A percentile compares a stretch with the other conserved stretches of the same genome.
Conservation (phyloP, 2,113 vertebrate species). For the Ciconia stormi region DNA sequence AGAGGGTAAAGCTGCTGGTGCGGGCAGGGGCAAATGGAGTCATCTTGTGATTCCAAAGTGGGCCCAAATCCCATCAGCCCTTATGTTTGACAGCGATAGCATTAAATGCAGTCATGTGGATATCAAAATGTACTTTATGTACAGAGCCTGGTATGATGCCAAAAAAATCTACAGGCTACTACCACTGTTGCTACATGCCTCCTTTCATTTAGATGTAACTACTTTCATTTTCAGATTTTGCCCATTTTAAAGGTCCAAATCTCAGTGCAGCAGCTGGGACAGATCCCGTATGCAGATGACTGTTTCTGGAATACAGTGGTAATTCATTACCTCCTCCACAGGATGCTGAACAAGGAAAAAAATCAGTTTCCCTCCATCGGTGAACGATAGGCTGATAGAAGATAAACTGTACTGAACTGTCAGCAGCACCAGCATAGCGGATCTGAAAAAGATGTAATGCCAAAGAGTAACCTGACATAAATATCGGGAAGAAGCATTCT, state of each 20-base stretch:
- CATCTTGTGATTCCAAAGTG: neutral
- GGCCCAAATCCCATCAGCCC: neutral
- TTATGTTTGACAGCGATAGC: neutral
- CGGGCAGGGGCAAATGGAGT: neutral
- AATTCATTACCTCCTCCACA: slow-evolving; percentile 90
- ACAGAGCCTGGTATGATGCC: neutral
- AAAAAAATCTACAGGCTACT: neutral
- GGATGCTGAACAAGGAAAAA: slow-evolving; percentile 94
- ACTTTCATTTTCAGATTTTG: neutral
- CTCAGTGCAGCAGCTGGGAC: neutral
- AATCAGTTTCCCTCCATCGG: slow-evolving; percentile 95
- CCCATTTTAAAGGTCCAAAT: neutral
- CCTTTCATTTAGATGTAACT: neutral
- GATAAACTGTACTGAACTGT: slow-evolving; percentile 92
- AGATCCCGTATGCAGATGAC: neutral
- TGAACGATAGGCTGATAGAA: slow-evolving; percentile 97
- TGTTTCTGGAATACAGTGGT: neutral
- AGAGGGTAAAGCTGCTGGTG: neutral
- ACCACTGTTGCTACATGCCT: neutral
- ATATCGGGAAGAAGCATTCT: neutral
- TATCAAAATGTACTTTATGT: neutral
- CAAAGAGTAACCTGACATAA: neutral
- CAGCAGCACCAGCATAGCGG: slow-evolving; percentile 72
- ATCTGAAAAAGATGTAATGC: slow-evolving; percentile 76
- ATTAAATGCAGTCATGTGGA: neutral